Evolutionary conservation across 1,140 invertebrate species (phyloP), one percentile per base, ranked within the genome.

Genomic region (Hypsibius dujardini): DNA sequence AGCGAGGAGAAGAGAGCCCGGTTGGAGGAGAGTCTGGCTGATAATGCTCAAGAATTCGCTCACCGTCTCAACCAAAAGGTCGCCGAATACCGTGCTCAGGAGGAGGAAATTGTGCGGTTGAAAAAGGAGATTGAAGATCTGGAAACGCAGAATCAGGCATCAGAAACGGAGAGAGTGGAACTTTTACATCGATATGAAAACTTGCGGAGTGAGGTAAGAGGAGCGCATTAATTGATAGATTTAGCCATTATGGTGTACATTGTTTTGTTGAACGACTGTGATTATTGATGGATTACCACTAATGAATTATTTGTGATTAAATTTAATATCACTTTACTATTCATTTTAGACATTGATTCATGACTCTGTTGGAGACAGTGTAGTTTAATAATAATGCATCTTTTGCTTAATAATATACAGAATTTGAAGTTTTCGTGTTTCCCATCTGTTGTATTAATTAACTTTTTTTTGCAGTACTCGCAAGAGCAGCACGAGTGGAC

Each of bases 401-500:
- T 3, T 67, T 42, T 67, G 7, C 40, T n/a, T n/a, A n/a, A n/a
- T n/a, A n/a, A n/a, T n/a, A n/a, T n/a, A n/a, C n/a, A n/a, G n/a
- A n/a, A 67, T 7, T 67, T 67, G 62, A 67, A 67, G 40, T 67
- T 14, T 7, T 67, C 40, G 62, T 3, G 62, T 67, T 42, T 40
- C 7, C 62, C 62, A 3, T 42, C 62, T 67, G 70, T 73, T 72
- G 14, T 72, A 60, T 70, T 71, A 0, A 28, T 46, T 2, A 46
- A n/a, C 42, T 73, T 75, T 71, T 71, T 2, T 76, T 73, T n/a
- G 62, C 62, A 67, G 62, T 67, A 14, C 42, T 67, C 42, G 7
- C 62, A 72, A 46, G 75, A 86, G 83, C 85, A 84, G 74, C 83
- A 87, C 14, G 91, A 95, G 79, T 95, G 92, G 92, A 86, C 89